Base-by-base conservation (phyloP, 2,888 invertebrate species). In the Lasioglossum pauxillum region DNA sequence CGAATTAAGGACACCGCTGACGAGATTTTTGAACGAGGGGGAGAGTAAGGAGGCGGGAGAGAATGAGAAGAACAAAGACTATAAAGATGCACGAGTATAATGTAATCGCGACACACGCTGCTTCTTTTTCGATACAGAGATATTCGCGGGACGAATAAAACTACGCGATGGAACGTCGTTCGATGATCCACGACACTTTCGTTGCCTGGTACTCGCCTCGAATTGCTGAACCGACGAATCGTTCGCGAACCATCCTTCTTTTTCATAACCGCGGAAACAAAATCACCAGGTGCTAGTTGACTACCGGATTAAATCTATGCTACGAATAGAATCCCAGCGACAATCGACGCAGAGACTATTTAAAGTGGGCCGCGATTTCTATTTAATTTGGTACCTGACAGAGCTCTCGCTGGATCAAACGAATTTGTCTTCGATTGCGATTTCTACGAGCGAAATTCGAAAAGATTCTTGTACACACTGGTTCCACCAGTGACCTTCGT, bases 91-190 rank as follows among this genome's bases (percentile, higher is more conserved):
- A 76, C 44, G 75, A 76, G 35, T 69, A 38, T 76, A 64, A 44
- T 64, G 60, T 60, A 41, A 76, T 16, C 57, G 57, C 27, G 64
- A 44, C 41, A 44, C 44, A 35, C 64, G 64, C 76, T 14, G 64
- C 46, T 64, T 67, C 46, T 41, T 60, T 75, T 64, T 16, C 75
- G 60, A 44, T 19, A 53, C 44, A 27, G 41, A 60, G 38, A 79
- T 81, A 81, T 81, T 81, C 81, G 80, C 80, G 27, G 81, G 81
- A 71, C 81, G 81, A 81, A 81, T 81, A 81, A 46, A 31, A 44
- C 12, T 5, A 57, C 60, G n/a, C 38, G 75, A 31, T 38, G 57
- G 41, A 67, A 46, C 31, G 38, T 80, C 69, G 38, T 31, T 64
- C 10, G 49, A 78, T 69, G 41, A 53, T 75, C 46, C 57, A 64